Conservation (phyloP, 2,797 vertebrate species). For the Platyrinchus mystaceus region DNA sequence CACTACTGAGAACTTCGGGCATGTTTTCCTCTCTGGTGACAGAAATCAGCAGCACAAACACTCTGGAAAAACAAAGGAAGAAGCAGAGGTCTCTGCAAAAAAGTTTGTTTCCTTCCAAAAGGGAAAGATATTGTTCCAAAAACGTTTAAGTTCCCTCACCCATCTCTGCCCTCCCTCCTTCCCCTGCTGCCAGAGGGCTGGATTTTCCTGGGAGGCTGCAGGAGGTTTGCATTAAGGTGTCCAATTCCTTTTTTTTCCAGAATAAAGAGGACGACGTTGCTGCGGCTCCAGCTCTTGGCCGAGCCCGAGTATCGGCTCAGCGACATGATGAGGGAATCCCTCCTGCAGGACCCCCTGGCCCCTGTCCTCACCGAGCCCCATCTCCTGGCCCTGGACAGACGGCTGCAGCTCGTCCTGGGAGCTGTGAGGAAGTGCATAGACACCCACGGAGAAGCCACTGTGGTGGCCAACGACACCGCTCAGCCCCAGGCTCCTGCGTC, state of each 20-base stretch:
- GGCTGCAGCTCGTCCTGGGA: conserved; percentile 82
- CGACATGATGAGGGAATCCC: conserved; percentile 91
- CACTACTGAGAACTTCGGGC: not conserved
- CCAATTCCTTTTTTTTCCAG: conserved; percentile 64
- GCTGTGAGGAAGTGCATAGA: conserved; percentile 80
- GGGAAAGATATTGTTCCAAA: not conserved
- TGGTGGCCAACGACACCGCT: conserved; percentile 74
- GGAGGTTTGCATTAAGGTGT: not conserved
- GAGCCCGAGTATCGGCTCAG: conserved; percentile 84
- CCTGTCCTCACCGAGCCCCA: conserved; percentile 89
- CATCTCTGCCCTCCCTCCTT: not conserved
- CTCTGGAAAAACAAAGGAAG: not conserved
- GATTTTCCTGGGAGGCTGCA: not conserved
- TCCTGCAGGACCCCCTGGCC: conserved; percentile 80
- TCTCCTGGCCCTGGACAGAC: conserved; percentile 88
- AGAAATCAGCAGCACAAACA: not conserved
- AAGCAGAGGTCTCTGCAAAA: not conserved
- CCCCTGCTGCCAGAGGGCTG: not conserved
- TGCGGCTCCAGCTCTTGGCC: conserved; percentile 84
- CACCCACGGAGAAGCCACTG: conserved; percentile 79
- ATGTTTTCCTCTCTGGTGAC: not conserved
- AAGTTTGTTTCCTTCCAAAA: not conserved
- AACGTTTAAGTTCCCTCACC: not conserved
- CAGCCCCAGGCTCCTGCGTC: rapidly evolving
- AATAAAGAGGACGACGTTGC: conserved; percentile 87